phyloP scores from a whole-genome alignment of 1,140 invertebrate species.

The Bombus affinis region DNA sequence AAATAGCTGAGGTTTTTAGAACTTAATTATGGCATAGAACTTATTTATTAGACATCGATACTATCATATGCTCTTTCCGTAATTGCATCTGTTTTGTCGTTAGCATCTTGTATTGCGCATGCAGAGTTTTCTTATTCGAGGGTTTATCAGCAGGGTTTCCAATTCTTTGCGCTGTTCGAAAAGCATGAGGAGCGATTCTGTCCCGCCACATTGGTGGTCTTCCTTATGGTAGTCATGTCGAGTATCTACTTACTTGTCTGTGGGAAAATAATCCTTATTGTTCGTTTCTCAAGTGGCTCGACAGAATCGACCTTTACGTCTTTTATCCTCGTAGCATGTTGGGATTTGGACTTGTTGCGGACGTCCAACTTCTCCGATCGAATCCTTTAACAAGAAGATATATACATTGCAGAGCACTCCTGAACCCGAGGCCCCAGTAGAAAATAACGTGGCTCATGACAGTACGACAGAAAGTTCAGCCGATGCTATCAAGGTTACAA shows the following conservation, averaged over 20 bases:
- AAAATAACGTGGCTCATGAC: slow-evolving; percentile 72
- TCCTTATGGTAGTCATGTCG: neutral
- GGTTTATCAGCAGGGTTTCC: slow-evolving; percentile 59
- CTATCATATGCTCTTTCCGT: slow-evolving; percentile 64
- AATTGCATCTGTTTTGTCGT: slow-evolving; percentile 71
- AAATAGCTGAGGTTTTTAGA: slow-evolving; percentile 56
- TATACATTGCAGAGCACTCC: slow-evolving; percentile 71
- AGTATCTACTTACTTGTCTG: neutral
- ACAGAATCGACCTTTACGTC: slow-evolving; percentile 58
- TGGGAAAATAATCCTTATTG: neutral
- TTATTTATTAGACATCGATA: slow-evolving; percentile 52
- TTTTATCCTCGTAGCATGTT: slow-evolving; percentile 64
- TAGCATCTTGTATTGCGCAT: slow-evolving; percentile 75
- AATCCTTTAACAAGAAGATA: slow-evolving; percentile 29
- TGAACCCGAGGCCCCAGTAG: slow-evolving; percentile 71
- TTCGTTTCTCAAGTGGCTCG: slow-evolving; percentile 1
- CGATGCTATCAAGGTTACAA: slow-evolving; percentile 74
- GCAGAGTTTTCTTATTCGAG: slow-evolving; percentile 65
- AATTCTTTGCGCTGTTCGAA: slow-evolving; percentile 64
- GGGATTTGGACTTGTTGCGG: slow-evolving; percentile 62
- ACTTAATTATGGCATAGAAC: slow-evolving; percentile 43
- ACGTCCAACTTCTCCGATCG: neutral
- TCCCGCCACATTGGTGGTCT: slow-evolving; percentile 15
- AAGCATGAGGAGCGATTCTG: slow-evolving; percentile 66
- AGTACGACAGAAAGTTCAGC: slow-evolving; percentile 73